phyloP scores from a whole-genome alignment of 2,888 invertebrate species.

The Capitulum mitella region DNA sequence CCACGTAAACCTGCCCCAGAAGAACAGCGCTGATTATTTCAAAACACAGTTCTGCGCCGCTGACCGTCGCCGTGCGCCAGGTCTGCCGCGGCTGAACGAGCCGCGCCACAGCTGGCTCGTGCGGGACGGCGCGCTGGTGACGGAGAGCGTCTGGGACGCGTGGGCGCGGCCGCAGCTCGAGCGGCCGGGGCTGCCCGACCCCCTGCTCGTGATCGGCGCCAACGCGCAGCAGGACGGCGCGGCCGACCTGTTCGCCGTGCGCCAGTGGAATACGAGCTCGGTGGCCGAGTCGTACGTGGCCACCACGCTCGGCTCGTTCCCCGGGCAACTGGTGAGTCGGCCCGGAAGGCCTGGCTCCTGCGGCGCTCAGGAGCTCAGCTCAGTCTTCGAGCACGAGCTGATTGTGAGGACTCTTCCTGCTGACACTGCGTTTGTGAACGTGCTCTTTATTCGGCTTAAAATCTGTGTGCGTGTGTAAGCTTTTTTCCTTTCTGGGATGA shows the following conservation, averaged over 20 bases:
- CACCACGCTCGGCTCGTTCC: constrained; percentile 61
- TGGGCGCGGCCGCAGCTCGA: not conserved
- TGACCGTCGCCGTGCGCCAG: constrained; percentile 36
- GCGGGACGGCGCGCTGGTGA: constrained; percentile 61
- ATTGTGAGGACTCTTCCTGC: too few relatives aligned
- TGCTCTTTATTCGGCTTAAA: too few relatives aligned
- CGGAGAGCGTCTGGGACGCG: constrained; percentile 42
- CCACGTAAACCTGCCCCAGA: too few relatives aligned
- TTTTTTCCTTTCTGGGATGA: too few relatives aligned
- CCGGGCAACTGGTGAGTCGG: constrained; percentile 57
- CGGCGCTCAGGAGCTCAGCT: too few relatives aligned
- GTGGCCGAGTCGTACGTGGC: constrained; percentile 43
- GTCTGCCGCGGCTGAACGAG: constrained; percentile 49
- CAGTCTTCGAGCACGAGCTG: too few relatives aligned
- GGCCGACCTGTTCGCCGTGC: constrained; percentile 34
- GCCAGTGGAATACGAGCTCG: constrained; percentile 30
- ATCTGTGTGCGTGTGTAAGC: too few relatives aligned
- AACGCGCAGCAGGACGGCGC: constrained; percentile 36
- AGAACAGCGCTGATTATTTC: too few relatives aligned
- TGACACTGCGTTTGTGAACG: too few relatives aligned
- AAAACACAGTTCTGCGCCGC: too few relatives aligned
- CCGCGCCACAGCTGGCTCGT: constrained; percentile 67
- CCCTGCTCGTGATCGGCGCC: constrained; percentile 8
- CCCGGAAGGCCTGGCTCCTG: constrained; percentile 48
- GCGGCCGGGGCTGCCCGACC: not conserved